Conservation (phyloP, 2,113 vertebrate species). For the Phrynocephalus versicolor region DNA sequence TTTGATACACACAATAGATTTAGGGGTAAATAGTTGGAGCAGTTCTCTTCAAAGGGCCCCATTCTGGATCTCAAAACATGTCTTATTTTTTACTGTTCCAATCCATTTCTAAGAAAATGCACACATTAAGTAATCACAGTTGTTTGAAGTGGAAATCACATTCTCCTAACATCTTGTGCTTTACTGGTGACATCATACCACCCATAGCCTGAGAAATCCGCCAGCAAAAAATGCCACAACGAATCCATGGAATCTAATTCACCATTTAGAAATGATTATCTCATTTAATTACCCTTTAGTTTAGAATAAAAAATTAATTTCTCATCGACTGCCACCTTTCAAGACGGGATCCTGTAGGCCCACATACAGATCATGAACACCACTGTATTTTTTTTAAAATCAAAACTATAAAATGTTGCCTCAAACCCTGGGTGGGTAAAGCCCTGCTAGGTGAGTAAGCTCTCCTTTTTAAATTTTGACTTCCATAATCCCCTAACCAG, state of each 20-base stretch:
- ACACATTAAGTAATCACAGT: background rate
- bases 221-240: background rate
- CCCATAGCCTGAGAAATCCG: background rate
- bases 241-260: background rate
- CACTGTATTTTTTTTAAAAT: background rate
- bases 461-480: no score
- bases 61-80: background rate
- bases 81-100: background rate
- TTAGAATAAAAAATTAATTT: background rate
- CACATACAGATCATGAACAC: background rate
- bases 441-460: no score
- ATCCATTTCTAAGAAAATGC: background rate
- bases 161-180: background rate
- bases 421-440: no score
- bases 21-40: background rate
- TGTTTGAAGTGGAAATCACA: background rate
- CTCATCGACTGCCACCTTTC: background rate
- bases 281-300: constrained; percentile 9
- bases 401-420: background rate
- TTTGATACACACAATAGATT: no score
- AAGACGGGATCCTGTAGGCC: no score
- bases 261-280: background rate
- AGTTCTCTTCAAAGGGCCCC: background rate
- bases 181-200: background rate
- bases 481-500: no score